Percentiles rank a stretch among this genome's conserved stretches.
phyloP scores from a whole-genome alignment of 2,797 vertebrate genomes.

The Miopithecus talapoin region DNA sequence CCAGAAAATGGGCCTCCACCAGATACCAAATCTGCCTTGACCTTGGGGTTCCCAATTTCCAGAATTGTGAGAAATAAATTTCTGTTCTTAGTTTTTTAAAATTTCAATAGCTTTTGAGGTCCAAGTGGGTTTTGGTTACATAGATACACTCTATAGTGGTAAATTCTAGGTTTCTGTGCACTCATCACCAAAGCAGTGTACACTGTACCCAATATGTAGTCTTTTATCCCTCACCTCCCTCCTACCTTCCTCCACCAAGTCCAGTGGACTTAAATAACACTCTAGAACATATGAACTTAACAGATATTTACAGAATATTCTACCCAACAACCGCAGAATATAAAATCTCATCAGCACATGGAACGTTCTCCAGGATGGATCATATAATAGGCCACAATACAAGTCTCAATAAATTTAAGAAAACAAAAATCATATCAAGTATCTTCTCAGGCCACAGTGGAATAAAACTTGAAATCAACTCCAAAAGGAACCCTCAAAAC shows the following conservation, averaged over 20 bases:
- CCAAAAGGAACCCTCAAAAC: neutral
- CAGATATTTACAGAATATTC: neutral
- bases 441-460: neutral
- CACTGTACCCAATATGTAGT: neutral
- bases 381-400: neutral
- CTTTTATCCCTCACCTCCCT: neutral
- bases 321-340: neutral
- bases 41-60: neutral
- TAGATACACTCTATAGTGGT: neutral
- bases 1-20: neutral
- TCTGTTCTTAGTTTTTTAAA: neutral
- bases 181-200: neutral
- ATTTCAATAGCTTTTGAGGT: neutral
- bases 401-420: neutral
- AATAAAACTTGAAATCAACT: neutral
- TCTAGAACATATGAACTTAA: neutral
- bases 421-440: neutral
- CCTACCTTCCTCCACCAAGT: neutral
- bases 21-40: neutral
- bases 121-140: neutral
- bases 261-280: neutral
- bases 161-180: neutral
- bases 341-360: neutral
- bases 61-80: neutral
- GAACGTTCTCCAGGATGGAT: neutral